phyloP scores from a whole-genome alignment of 2,113 vertebrate species.

The Rhombomys opimus region DNA sequence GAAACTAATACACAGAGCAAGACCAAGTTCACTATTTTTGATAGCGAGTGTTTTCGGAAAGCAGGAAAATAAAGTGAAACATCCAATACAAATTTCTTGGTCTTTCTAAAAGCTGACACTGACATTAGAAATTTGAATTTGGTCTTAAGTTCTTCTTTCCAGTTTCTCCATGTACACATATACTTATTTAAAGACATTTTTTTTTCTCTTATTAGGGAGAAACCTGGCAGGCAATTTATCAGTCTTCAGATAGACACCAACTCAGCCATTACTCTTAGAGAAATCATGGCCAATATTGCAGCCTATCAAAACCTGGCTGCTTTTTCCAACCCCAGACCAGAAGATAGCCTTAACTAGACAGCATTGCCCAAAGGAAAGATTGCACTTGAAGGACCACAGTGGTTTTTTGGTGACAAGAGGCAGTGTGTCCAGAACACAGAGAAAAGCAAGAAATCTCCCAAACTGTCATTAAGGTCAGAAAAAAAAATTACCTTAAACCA shows the following conservation, averaged over 20 bases:
- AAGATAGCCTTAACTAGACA: background rate
- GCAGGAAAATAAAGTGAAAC: background rate
- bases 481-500: slow-evolving; percentile 4
- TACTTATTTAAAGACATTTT: background rate
- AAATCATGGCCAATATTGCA: background rate
- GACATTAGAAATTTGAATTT: background rate
- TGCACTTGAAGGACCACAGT: background rate
- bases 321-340: background rate
- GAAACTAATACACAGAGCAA: background rate
- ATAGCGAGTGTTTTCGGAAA: background rate
- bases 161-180: background rate
- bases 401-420: background rate
- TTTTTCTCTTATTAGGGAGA: background rate
- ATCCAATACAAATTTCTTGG: background rate
- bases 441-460: background rate
- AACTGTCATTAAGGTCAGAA: background rate
- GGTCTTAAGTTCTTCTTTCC: background rate
- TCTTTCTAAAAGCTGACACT: slow-evolving; percentile 30
- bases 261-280: background rate
- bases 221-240: background rate
- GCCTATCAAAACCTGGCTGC: background rate
- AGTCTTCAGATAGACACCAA: background rate
- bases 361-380: too few relatives aligned
- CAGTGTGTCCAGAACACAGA: background rate
- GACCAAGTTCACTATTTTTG: background rate